Conservation (phyloP, 2,797 vertebrate genomes). For the Sebastes oblongus region DNA sequence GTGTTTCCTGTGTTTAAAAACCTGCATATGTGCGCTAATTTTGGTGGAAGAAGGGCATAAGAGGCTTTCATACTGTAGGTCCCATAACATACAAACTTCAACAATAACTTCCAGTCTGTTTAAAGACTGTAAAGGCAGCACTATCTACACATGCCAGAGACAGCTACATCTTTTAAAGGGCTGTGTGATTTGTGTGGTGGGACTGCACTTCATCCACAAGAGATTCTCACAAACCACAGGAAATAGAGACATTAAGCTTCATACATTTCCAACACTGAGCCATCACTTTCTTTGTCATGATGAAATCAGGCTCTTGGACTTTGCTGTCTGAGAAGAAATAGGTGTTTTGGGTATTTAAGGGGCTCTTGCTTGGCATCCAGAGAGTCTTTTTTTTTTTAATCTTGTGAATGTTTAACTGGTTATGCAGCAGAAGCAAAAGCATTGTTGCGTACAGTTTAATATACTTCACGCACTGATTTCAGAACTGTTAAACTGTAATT, state of each 20-base stretch:
- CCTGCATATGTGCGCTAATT: accelerated
- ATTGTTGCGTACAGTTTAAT: not conserved
- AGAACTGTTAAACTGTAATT: not conserved
- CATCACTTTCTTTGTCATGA: not conserved
- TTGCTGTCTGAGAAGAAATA: not conserved
- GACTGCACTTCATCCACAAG: not conserved
- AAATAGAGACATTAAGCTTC: not conserved
- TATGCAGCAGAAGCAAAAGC: not conserved
- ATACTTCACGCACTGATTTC: not conserved
- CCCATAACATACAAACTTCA: not conserved
- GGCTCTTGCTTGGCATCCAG: not conserved
- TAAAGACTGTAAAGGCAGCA: not conserved
- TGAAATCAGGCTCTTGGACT: not conserved
- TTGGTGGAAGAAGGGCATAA: not conserved
- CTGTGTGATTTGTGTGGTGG: not conserved
- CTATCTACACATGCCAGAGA: not conserved
- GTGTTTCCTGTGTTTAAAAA: not conserved
- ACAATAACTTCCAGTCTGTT: not conserved
- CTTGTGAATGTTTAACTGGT: not conserved
- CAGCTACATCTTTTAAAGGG: not conserved
- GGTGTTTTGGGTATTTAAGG: not conserved
- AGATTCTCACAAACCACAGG: not conserved
- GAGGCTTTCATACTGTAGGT: not conserved
- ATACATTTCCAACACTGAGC: not conserved
- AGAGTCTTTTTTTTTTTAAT: not conserved